Conservation (phyloP, 2,888 invertebrate genomes). For the Aromia moschata region DNA sequence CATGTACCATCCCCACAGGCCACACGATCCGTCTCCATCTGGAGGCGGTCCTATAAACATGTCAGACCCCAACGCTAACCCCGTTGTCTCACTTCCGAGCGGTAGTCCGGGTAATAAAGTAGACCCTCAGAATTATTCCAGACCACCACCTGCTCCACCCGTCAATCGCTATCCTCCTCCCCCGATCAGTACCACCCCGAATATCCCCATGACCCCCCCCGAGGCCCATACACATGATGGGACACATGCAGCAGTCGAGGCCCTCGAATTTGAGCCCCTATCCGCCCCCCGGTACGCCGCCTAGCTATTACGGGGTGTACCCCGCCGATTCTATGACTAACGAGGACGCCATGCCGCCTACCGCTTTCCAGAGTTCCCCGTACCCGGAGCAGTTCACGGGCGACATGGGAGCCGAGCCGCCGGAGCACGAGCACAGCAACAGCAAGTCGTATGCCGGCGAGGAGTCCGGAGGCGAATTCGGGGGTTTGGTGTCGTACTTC, state of each 20-base stretch:
- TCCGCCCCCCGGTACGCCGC: conserved; percentile 56
- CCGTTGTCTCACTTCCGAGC: conserved; percentile 56
- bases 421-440: conserved; percentile 46
- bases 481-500: conserved; percentile 91
- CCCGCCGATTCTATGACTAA: conserved; percentile 27
- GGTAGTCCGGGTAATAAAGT: conserved; percentile 55
- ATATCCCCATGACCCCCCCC: conserved; percentile 44
- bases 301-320: conserved; percentile 45
- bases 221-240: conserved; percentile 27
- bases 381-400: conserved; percentile 53
- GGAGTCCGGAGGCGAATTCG: conserved; percentile 78
- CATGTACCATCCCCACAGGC: conserved; percentile 64
- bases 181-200: conserved; percentile 36
- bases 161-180: conserved; percentile 37
- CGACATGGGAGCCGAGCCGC: conserved; percentile 22
- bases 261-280: conserved; percentile 60
- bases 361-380: conserved; percentile 60
- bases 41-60: conserved; percentile 66
- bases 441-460: conserved; percentile 66
- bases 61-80: conserved; percentile 54
- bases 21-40: conserved; percentile 67
- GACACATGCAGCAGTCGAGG: conserved; percentile 50
- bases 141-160: conserved; percentile 26
- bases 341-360: conserved; percentile 46
- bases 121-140: conserved; percentile 33